Conservation (phyloP, 1,140 invertebrate species). For the Anastrepha ludens region DNA sequence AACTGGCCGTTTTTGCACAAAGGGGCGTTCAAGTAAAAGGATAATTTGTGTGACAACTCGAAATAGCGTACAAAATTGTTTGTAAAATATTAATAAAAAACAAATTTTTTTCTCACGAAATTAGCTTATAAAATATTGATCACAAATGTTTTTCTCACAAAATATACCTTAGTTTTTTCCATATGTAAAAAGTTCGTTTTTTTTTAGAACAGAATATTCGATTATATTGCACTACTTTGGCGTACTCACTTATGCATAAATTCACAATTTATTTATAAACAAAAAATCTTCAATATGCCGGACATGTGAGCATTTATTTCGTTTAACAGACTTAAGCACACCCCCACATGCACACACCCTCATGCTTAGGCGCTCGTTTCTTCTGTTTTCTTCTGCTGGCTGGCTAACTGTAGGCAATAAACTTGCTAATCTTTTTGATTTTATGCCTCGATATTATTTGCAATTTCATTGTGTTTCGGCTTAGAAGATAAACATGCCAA, state of each 20-base stretch:
- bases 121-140: no score
- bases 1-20: no score
- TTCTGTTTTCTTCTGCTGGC: no score
- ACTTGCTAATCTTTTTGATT: slow-evolving; percentile 56
- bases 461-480: slow-evolving; percentile 24
- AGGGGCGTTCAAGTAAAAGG: no score
- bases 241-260: slow-evolving; percentile 40
- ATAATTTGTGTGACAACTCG: no score
- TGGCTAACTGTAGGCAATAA: slow-evolving; percentile 31
- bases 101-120: no score
- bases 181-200: no score
- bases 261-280: slow-evolving; percentile 46
- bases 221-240: neutral
- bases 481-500: slow-evolving; percentile 22
- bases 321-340: neutral
- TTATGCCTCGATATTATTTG: slow-evolving; percentile 46
- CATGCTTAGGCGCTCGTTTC: neutral
- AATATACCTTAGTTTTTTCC: no score
- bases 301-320: slow-evolving; percentile 29
- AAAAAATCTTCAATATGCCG: slow-evolving; percentile 40
- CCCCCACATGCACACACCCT: neutral
- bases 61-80: no score
- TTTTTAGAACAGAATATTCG: neutral
- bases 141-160: no score
- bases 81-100: no score